Evolutionary conservation across 2,113 vertebrate genomes (phyloP), one percentile per base, ranked within the genome.

Genomic region (Paralichthys olivaceus): DNA sequence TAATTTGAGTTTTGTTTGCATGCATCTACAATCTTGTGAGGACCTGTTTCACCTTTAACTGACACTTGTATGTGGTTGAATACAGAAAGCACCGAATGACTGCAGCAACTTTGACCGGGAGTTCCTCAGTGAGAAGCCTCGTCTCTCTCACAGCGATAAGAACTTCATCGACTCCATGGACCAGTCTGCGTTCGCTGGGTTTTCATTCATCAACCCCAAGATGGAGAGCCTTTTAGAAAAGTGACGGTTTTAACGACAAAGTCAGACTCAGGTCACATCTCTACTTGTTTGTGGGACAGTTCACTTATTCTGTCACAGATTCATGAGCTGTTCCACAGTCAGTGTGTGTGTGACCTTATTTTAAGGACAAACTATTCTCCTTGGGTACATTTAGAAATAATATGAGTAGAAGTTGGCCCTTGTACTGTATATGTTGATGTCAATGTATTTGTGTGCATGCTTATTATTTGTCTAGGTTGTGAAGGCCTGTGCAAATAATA

Each of bases 91-190:
- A 40, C 74, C 95, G 0, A 96, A 95, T 8, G 98, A 99, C 85
- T 98, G 96, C 90, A 97, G 88, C 92, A 99, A 99, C 94, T 99
- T 99, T 14, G 98, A 99, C 91, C 95, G 96, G 20, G 98, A 99
- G 86, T 99, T 99, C 89, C 95, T 99, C 77, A 97, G 93, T 0
- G 98, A 99, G 94, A 99, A 99, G 88, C 95, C 98, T 0, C 96
- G 95, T 37, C 74, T 99, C 28, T 99, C 98, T 13, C 93, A 95
- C 92, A 96, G 96, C 0, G 98, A 99, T 80, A 99, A 99, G 93
- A 96, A 96, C 88, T 94, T 99, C 83, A 98, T 99, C 0, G 97
- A 99, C 82, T 99, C 98, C 87, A 99, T 99, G 96, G 98, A 99
- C 92, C 98, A 98, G 84, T 70, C 93, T 0, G 97, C 97, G 0